Evolutionary conservation across 2,113 vertebrate species (phyloP), one percentile per base, ranked within the genome.

Genomic region (Callipepla squamata): DNA sequence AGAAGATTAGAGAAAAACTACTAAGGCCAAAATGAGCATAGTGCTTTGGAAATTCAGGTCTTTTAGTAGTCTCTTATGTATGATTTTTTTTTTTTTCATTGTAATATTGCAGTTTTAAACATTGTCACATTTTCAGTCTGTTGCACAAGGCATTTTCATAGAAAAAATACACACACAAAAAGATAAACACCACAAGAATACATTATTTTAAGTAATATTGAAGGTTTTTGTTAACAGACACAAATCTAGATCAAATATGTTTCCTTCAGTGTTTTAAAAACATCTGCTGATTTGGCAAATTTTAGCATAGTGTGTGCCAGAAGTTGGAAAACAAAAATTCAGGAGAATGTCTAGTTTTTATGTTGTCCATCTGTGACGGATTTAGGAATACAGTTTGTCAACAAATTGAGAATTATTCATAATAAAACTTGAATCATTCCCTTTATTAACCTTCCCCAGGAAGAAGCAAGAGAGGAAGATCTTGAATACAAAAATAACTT

Each of bases 281-380:
- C 36, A 74, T 91, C 58, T 95, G 75, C 42, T 76, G 26, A 82
- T 89, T 76, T 94, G 90, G 81, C 75, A 94, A 65, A 34, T n/a
- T 82, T 51, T 53, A 65, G 26, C 76, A 25, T 1, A 1, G 8
- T 40, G 3, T 73, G 28, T 95, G 69, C 69, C 62, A 87, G 48
- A 79, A 81, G 3, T 18, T 72, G 48, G 30, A 76, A 42, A 85
- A 65, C 1, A 10, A 84, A 40, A 91, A 92, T 80, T 90, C 50
- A 87, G 68, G 25, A 78, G 42, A 47, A 15, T 75, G n/a, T 47
- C 3, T 8, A 36, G 13, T 88, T 90, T 78, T 76, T 66, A 42
- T 15, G 13, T 67, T 90, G 45, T 63, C 80, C 68, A 83, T 85
- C 76, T 90, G 74, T 90, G 69, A 38, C 67, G 4, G 3, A 2